Evolutionary conservation across 2,113 vertebrate species (phyloP).

Genomic region (Limanda limanda): DNA sequence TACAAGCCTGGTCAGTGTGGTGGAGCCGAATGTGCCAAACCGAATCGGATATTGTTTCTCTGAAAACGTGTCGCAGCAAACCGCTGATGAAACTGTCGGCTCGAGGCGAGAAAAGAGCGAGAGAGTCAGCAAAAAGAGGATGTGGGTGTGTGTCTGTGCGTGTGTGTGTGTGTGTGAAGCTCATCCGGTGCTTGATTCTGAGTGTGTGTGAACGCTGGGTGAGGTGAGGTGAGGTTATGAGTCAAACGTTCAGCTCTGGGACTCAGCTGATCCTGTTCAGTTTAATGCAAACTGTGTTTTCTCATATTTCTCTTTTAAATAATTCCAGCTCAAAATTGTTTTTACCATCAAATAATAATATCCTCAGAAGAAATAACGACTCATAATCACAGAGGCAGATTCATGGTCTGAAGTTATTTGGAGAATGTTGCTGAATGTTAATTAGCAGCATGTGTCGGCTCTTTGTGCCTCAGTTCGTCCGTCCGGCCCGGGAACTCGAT

Average conservation of each 20-base stretch:
- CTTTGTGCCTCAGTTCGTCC: not conserved
- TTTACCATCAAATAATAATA: too few species aligned
- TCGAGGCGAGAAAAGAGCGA: conserved; percentile 4
- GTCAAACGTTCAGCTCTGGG: too few species aligned
- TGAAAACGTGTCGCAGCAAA: conserved; percentile 16
- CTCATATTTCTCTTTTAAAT: too few species aligned
- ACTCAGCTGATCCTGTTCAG: too few species aligned
- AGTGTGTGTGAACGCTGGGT: conserved; percentile 6
- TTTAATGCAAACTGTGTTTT: too few species aligned
- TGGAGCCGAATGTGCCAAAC: conserved; percentile 5
- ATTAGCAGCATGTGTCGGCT: conserved; percentile 14
- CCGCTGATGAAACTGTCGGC: conserved; percentile 47
- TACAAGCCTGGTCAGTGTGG: conserved; percentile 10
- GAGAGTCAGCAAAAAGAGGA: conserved; percentile 21
- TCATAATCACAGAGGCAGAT: not conserved
- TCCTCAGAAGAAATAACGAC: not conserved
- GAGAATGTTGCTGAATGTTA: conserved; percentile 6
- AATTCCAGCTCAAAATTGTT: too few species aligned
- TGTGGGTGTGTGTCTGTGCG: not conserved
- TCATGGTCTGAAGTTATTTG: not conserved
- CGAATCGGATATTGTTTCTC: conserved; percentile 13
- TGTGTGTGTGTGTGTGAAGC: too few species aligned
- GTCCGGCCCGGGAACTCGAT: too few species aligned
- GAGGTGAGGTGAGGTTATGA: conserved; percentile 10
- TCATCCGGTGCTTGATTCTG: not conserved